Percentiles rank a stretch among this genome's conserved stretches.
Conservation (phyloP, 2,113 vertebrate genomes). For the Psittacula cyanocephala region DNA sequence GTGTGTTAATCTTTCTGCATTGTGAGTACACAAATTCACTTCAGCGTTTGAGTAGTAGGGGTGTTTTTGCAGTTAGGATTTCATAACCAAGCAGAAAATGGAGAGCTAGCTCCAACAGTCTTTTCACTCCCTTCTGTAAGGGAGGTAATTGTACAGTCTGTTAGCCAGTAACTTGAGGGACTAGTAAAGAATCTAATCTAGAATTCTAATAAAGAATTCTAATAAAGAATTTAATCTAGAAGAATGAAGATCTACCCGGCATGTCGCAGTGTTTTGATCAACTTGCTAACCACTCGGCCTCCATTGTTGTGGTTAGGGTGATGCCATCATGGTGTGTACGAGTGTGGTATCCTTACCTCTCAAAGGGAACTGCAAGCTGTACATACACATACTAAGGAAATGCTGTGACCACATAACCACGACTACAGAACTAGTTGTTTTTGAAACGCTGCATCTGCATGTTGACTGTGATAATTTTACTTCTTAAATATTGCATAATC, state of each 20-base stretch:
- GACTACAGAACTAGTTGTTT: not conserved
- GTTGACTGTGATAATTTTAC: not conserved
- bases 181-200: not conserved
- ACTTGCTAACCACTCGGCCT: not conserved
- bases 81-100: not conserved
- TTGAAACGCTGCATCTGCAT: not conserved
- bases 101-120: not conserved
- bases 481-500: not conserved
- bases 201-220: too few relatives aligned
- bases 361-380: not conserved
- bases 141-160: not conserved
- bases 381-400: not conserved
- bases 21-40: not conserved
- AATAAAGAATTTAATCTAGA: too few relatives aligned
- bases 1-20: not conserved
- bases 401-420: slow-evolving; percentile 24
- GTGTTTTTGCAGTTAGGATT: not conserved
- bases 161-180: not conserved
- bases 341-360: not conserved
- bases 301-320: slow-evolving; percentile 19
- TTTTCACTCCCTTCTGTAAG: not conserved
- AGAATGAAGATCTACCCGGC: not conserved
- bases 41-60: accelerated
- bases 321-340: not conserved
- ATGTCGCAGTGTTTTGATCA: not conserved